phyloP scores from a whole-genome alignment of 1,140 invertebrate genomes.

The Aethina tumida region DNA sequence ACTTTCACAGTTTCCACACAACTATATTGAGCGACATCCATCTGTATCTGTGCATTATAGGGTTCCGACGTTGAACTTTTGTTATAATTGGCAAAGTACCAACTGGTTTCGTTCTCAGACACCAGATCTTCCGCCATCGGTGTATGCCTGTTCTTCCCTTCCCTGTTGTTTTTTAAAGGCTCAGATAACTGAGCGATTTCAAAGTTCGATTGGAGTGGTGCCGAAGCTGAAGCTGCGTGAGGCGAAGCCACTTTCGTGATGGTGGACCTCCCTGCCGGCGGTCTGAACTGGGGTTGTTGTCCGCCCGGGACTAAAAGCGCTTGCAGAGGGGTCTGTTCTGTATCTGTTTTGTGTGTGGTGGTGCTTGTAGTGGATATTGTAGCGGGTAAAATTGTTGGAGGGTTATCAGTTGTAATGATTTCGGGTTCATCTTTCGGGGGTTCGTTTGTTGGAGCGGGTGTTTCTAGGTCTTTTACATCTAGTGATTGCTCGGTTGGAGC shows the following conservation, averaged over 20 bases:
- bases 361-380: constrained; percentile 3
- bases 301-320: constrained; percentile 49
- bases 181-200: constrained; percentile 5
- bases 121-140: constrained; percentile 15
- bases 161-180: constrained; percentile 6
- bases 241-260: constrained; percentile 54
- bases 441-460: too few relatives aligned
- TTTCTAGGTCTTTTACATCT: too few relatives aligned
- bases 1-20: too few relatives aligned
- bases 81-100: constrained; percentile 74
- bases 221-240: constrained; percentile 18
- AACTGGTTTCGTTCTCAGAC: constrained; percentile 42
- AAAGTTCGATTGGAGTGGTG: not conserved
- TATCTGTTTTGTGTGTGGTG: constrained; percentile 7
- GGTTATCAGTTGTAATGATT: not conserved
- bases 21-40: too few relatives aligned
- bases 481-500: not conserved
- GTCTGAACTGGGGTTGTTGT: constrained; percentile 35
- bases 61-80: too few relatives aligned
- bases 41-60: too few relatives aligned
- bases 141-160: constrained; percentile 10
- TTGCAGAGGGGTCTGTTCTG: constrained; percentile 35
- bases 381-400: not conserved
- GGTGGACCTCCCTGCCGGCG: constrained; percentile 41
- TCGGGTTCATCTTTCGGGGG: not conserved